A percentile compares a stretch with the other conserved stretches of the same genome.
Evolutionary conservation across 2,888 invertebrate species (phyloP).

Genomic region (Neoitamus cyanurus): DNA sequence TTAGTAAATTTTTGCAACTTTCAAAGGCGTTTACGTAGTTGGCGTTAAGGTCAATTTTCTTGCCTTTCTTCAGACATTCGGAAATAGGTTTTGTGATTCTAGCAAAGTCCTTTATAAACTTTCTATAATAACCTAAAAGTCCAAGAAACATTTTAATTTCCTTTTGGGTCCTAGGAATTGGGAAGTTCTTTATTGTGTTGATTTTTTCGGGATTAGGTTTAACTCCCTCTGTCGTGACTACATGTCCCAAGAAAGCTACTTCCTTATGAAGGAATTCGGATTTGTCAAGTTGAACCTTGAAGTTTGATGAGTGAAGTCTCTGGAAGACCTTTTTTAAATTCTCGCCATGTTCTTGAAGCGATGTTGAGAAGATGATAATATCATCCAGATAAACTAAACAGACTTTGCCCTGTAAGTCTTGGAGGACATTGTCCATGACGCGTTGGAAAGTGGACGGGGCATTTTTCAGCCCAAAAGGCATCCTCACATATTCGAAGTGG

Average conservation of each 20-base stretch:
- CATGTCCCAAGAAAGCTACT: too few relatives aligned
- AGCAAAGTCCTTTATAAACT: background rate
- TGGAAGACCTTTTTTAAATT: background rate
- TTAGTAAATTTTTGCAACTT: constrained; percentile 43
- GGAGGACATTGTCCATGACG: constrained; percentile 50
- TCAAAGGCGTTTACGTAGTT: constrained; percentile 45
- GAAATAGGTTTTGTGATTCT: constrained; percentile 50
- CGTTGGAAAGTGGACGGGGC: constrained; percentile 15
- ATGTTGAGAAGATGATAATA: background rate
- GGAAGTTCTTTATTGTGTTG: background rate
- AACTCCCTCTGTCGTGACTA: too few relatives aligned
- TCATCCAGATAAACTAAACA: background rate
- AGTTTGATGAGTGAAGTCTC: background rate
- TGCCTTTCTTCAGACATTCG: constrained; percentile 52
- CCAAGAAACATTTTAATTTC: background rate
- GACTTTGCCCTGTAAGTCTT: background rate
- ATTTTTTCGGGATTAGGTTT: background rate
- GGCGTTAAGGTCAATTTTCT: constrained; percentile 44
- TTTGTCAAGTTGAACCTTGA: background rate
- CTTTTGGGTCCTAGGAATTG: background rate
- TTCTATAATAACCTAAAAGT: background rate
- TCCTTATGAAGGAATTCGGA: background rate
- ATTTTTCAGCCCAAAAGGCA: constrained; percentile 29
- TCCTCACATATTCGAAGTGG: constrained; percentile 43
- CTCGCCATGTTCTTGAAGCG: background rate